Base-by-base conservation (phyloP, 2,888 invertebrate genomes). In the Phytoseiulus persimilis region DNA sequence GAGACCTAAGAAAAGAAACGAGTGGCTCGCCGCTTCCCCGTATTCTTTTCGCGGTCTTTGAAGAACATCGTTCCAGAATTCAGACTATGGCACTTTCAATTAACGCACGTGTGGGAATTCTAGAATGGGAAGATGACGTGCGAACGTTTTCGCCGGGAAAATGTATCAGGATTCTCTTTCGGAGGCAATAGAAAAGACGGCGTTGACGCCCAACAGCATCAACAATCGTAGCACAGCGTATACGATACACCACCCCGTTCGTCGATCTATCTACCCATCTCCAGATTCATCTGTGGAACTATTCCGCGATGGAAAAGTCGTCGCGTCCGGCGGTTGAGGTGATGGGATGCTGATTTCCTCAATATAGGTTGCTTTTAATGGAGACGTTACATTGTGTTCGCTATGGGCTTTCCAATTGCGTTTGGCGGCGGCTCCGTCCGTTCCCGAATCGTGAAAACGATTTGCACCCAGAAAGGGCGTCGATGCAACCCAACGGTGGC, bases 381-480 rank as follows among this genome's bases (percentile, higher is more conserved):
- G 65, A 65, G 65, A 65, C 14, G 65, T 65, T 65, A 23, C 65
- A 65, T 65, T 65, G 65, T 65, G 65, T 65, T 65, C 65, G 65
- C 65, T 65, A 65, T 65, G 65, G 65, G 65, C 65, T 65, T 65
- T 23, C 65, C 65, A 65, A 65, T 65, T 65, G 65, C 65, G 65
- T 65, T 65, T 65, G 65, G 18, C 65, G 65, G 65, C 65, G 65
- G 65, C 18, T 65, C 18, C 65, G 5, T 65, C 18, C 65, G 65
- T 18, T 65, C 18, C 65, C 18, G 18, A 65, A 65, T 65, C 65
- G 65, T 65, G 65, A 28, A 65, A 65, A 65, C 65, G 65, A 65
- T 65, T 65, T 65, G 65, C 65, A 65, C 65, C 65, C 65, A 65
- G 65, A 65, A 65, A 65, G 65, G 65, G 65, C 65, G 65, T 65